A percentile compares a stretch with the other conserved stretches of the same genome.
These are phyloP conservation scores for Phallusia fumigata DNA, from an alignment of 23 tunicate species.

Conservation along the genomic window DNA sequence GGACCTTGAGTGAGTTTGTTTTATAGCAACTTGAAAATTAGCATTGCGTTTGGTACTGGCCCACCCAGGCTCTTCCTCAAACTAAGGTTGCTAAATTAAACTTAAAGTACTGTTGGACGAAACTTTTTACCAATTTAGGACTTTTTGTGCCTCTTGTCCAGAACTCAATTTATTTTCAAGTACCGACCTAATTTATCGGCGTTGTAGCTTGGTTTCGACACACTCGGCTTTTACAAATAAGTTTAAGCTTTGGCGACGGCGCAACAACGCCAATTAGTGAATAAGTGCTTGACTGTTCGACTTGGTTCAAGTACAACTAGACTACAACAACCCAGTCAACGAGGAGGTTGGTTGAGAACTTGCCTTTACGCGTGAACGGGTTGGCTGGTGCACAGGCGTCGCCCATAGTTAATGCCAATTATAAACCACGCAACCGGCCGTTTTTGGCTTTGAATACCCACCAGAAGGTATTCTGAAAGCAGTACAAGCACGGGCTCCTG, in stretches of 20 bases:
- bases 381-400: background rate
- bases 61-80: too few species aligned
- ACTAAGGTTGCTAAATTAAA: too few species aligned
- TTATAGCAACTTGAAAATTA: too few species aligned
- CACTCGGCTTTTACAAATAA: background rate
- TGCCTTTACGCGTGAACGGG: background rate
- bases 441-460: background rate
- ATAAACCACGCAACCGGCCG: background rate
- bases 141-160: background rate
- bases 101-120: too few species aligned
- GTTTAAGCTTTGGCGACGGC: background rate
- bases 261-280: conserved; percentile 7
- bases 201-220: background rate
- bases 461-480: background rate
- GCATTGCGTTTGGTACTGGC: too few species aligned
- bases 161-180: conserved; percentile 1
- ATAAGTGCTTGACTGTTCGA: conserved; percentile 13
- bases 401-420: background rate
- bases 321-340: background rate
- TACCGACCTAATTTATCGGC: background rate
- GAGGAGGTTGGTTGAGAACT: background rate
- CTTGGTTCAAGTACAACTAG: background rate
- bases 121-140: background rate
- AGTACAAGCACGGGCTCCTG: background rate
- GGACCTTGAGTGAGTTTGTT: too few species aligned